phyloP scores from a whole-genome alignment of 2,888 invertebrate genomes.

The Vesta saturnalis region DNA sequence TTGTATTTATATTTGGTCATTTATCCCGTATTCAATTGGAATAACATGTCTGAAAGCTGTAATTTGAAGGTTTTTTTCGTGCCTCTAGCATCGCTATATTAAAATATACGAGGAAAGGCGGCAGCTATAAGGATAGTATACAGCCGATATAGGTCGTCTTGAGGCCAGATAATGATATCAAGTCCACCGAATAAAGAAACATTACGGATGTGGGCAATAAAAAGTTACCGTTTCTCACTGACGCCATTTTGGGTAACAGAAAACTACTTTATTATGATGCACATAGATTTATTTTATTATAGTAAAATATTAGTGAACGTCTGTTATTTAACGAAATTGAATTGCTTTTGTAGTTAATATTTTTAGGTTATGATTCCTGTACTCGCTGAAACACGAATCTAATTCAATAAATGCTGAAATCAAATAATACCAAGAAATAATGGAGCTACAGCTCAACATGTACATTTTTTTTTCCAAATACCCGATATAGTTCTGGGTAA shows the following conservation, averaged over 20 bases:
- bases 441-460: no score
- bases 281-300: no score
- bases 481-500: no score
- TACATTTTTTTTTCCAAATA: no score
- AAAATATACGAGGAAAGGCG: conserved; percentile 44
- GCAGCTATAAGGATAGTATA: conserved; percentile 40
- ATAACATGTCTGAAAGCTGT: conserved; percentile 24
- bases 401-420: no score
- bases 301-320: no score
- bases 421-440: no score
- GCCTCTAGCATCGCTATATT: conserved; percentile 40
- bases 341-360: no score
- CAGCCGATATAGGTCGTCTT: conserved; percentile 41
- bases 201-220: conserved; percentile 47
- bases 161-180: conserved; percentile 49
- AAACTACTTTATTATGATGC: conserved; percentile 32
- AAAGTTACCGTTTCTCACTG: conserved; percentile 41
- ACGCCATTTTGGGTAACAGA: conserved; percentile 40
- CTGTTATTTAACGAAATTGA: no score
- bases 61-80: conserved; percentile 20
- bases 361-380: no score
- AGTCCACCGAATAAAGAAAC: conserved; percentile 46
- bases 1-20: conserved; percentile 18
- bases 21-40: conserved; percentile 34
- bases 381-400: no score